Percentiles rank a stretch among this genome's conserved stretches.
These are phyloP conservation scores for Thamnophis elegans DNA, from an alignment of 2,797 vertebrate genomes.

Conservation along the genomic window DNA sequence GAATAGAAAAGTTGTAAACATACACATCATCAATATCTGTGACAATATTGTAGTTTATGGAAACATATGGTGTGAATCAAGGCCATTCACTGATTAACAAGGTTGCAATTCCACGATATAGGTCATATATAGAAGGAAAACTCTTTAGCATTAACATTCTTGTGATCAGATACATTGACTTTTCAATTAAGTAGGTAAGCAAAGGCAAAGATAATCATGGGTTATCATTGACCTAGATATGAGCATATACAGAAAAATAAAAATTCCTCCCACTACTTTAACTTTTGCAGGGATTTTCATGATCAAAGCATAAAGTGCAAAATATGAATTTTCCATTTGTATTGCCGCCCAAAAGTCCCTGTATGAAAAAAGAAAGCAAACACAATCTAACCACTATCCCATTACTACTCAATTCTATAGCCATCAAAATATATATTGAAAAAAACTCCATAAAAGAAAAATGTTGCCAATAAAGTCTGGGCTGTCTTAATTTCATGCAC, in stretches of 20 bases:
- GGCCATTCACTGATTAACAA: neutral
- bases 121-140: neutral
- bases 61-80: neutral
- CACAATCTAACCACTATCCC: conserved; percentile 47
- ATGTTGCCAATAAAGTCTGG: conserved; percentile 63
- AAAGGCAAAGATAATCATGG: neutral
- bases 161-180: neutral
- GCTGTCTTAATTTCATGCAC: conserved; percentile 79
- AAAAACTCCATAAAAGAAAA: conserved; percentile 51
- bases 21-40: neutral
- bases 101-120: neutral
- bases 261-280: neutral
- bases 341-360: conserved; percentile 42
- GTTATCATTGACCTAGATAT: neutral
- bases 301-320: neutral
- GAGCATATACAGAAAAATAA: neutral
- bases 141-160: neutral
- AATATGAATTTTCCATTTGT: conserved; percentile 33
- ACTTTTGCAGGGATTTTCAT: neutral
- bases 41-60: neutral
- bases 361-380: conserved; percentile 38
- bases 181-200: neutral
- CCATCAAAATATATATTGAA: conserved; percentile 53
- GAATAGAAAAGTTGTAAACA: neutral
- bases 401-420: conserved; percentile 51